A percentile compares a stretch with the other conserved stretches of the same genome.
Evolutionary conservation across 2,113 vertebrate species (phyloP).

Genomic region (Phoenicopterus ruber): DNA sequence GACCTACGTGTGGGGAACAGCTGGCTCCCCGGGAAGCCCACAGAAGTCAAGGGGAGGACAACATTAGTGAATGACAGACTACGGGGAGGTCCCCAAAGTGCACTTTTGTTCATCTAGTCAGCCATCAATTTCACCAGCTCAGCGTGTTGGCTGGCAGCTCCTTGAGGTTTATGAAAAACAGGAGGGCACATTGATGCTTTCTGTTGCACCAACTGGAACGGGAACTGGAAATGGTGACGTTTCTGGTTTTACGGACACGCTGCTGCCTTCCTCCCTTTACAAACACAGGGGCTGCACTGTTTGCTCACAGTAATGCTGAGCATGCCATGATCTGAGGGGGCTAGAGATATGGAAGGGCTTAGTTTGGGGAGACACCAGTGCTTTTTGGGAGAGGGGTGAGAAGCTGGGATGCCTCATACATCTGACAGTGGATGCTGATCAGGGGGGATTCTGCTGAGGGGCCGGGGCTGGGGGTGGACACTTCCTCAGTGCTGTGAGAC

Average conservation of each 20-base stretch:
- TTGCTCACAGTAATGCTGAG: not conserved
- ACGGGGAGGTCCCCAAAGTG: conserved; percentile 56
- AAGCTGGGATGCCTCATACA: not conserved
- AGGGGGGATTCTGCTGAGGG: not conserved
- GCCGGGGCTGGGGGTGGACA: not conserved
- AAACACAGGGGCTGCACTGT: not conserved
- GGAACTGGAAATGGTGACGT: not conserved
- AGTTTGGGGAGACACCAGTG: not conserved
- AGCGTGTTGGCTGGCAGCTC: conserved; percentile 21
- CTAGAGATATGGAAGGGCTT: not conserved
- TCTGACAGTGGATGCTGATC: not conserved
- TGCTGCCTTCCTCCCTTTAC: not conserved
- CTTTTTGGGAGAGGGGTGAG: not conserved
- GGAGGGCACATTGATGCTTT: not conserved
- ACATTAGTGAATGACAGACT: conserved; percentile 47
- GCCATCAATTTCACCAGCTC: conserved; percentile 53
- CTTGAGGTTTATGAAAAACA: not conserved
- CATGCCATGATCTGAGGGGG: accelerated
- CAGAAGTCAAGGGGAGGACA: conserved; percentile 48
- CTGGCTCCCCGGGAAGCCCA: conserved; percentile 32
- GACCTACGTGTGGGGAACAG: not conserved
- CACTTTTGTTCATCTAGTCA: conserved; percentile 35
- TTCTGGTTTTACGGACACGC: not conserved
- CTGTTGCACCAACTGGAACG: not conserved
- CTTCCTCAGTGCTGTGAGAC: not conserved